Evolutionary conservation across 2,888 invertebrate genomes (phyloP).

Genomic region (Tetrapedia diversipes): DNA sequence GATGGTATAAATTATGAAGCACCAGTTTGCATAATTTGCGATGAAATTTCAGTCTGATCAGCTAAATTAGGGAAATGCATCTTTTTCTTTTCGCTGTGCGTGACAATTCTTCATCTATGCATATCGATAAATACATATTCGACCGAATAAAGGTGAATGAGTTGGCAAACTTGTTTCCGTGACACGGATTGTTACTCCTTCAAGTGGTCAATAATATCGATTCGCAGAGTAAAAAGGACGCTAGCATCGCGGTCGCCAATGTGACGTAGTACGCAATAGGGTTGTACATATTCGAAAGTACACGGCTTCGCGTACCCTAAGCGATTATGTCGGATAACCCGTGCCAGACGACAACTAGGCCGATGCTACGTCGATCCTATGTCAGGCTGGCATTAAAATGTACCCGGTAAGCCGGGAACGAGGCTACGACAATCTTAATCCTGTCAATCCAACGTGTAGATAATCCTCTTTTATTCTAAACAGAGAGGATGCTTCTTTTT

Average conservation of each 20-base stretch:
- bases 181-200: constrained; percentile 56
- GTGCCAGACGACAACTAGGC: constrained; percentile 62
- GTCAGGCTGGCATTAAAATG: constrained; percentile 62
- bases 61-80: too few relatives aligned
- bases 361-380: constrained; percentile 60
- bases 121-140: neutral
- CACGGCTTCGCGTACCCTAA: constrained; percentile 57
- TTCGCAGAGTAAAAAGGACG: constrained; percentile 41
- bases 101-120: too few relatives aligned
- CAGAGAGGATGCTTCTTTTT: too few relatives aligned
- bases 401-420: constrained; percentile 21
- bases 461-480: too few relatives aligned
- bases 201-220: constrained; percentile 63
- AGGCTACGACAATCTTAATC: constrained; percentile 18
- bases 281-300: constrained; percentile 23
- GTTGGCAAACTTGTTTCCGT: constrained; percentile 28
- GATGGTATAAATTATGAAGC: too few relatives aligned
- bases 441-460: neutral
- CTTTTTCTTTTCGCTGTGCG: too few relatives aligned
- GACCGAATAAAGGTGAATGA: constrained; percentile 6
- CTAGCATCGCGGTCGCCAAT: constrained; percentile 30
- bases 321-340: constrained; percentile 36
- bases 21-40: too few relatives aligned
- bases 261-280: constrained; percentile 15
- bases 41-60: too few relatives aligned